Conservation (phyloP, 2,888 invertebrate species). For the Chironomus tentans region DNA sequence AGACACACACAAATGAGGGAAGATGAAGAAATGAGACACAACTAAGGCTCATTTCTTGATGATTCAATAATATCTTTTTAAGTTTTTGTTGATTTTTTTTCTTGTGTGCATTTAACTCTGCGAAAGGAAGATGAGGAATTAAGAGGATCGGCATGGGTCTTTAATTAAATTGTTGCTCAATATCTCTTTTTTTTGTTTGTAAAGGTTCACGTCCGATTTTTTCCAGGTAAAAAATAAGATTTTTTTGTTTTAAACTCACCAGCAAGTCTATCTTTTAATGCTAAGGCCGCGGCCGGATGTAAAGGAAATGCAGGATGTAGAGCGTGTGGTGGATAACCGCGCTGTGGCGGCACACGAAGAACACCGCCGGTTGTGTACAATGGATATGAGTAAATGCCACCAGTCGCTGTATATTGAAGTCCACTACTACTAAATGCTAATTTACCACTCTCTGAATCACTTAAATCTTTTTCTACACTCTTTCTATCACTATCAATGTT, state of each 20-base stretch:
- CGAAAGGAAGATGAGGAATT: too few species aligned
- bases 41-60: neutral
- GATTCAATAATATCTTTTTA: slow-evolving; percentile 23
- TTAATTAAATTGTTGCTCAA: slow-evolving; percentile 15
- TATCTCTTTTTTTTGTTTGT: too few species aligned
- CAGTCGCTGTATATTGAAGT: slow-evolving; percentile 38
- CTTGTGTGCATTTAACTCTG: neutral
- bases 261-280: slow-evolving; percentile 73
- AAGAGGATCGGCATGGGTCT: neutral
- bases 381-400: slow-evolving; percentile 42
- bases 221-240: slow-evolving; percentile 28
- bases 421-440: slow-evolving; percentile 35
- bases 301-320: slow-evolving; percentile 38
- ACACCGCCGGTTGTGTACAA: slow-evolving; percentile 57
- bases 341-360: slow-evolving; percentile 71
- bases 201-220: too few species aligned
- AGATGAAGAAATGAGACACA: too few species aligned
- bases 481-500: slow-evolving; percentile 30
- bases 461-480: slow-evolving; percentile 39
- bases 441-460: slow-evolving; percentile 40
- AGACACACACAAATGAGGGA: neutral
- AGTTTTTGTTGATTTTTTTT: slow-evolving; percentile 7
- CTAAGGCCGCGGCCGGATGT: slow-evolving; percentile 61
- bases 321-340: slow-evolving; percentile 38
- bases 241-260: slow-evolving; percentile 47